Evolutionary conservation across 2,113 vertebrate species (phyloP), one percentile per base, ranked within the genome.

Genomic region (Paralichthys olivaceus): DNA sequence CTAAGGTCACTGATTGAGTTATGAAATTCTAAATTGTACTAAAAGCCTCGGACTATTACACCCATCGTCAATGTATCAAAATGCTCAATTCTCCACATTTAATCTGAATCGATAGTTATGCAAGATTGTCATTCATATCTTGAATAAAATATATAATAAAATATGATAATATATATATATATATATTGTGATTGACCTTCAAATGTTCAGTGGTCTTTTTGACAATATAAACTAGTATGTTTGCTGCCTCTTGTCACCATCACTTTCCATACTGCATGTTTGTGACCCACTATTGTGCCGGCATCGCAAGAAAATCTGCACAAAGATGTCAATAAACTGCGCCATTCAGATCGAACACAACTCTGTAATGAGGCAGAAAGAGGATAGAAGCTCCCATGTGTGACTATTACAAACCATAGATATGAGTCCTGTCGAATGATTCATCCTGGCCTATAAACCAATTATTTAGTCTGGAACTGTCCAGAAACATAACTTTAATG

Each of bases 401-500:
- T 77, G 59, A 79, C 66, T 32, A 43, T 1, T 63, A 26, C 25
- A 45, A 62, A 68, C 49, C 15, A 32, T 61, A 75, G 47, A 84
- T 71, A 62, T 29, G 49, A 85, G 59, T 51, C 64, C 54, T 63
- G 26, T 12, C 17, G n/a, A 89, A 87, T 61, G 67, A 87, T 93
- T 81, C 61, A 72, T 45, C 25, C 23, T 49, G 29, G 29, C 56
- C 77, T 72, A 60, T 59, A 64, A 75, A 75, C 68, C 77, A 85
- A 89, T 90, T 90, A 91, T 70, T 79, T 64, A 68, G 57, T 64
- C 29, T 29, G 54, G 23, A 62, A 55, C 60, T 67, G 58, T 60
- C 61, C 45, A 78, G 54, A 74, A 11, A 78, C 77, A 80, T 84
- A 59, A 69, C 74, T 81, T 69, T 88, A 92, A 90, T 89, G 76